These are phyloP conservation scores for Drosophila kikkawai DNA, from an alignment of 1,140 invertebrate genomes.

Conservation along the genomic window DNA sequence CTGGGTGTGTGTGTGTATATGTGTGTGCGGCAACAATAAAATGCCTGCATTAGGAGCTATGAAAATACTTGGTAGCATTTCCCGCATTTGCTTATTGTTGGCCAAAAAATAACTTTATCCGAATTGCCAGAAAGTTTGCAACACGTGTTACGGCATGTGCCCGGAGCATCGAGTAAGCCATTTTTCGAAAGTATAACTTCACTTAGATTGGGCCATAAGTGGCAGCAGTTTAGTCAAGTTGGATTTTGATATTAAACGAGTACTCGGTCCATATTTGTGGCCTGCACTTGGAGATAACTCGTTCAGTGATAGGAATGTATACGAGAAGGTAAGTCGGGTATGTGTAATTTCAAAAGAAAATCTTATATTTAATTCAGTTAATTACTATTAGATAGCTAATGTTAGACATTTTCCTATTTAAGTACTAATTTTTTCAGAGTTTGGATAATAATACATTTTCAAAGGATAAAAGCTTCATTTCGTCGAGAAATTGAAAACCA, in stretches of 20 bases:
- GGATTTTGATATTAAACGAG: slow-evolving; percentile 35
- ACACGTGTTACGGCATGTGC: slow-evolving; percentile 51
- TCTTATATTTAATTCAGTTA: neutral
- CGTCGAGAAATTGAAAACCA: slow-evolving; percentile 42
- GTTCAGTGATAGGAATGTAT: neutral
- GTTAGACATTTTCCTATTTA: neutral
- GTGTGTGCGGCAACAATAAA: slow-evolving; percentile 35
- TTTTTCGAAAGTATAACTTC: slow-evolving; percentile 51
- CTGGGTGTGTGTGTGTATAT: slow-evolving; percentile 5
- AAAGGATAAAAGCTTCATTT: too few relatives aligned
- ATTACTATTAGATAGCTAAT: neutral
- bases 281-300: neutral
- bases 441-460: neutral
- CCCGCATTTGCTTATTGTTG: slow-evolving; percentile 59
- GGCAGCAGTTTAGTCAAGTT: slow-evolving; percentile 47
- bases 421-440: too few relatives aligned
- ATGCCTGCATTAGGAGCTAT: slow-evolving; percentile 51
- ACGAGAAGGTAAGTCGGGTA: neutral
- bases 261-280: slow-evolving; percentile 12
- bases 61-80: slow-evolving; percentile 61
- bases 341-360: too few relatives aligned
- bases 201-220: slow-evolving; percentile 48
- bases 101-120: slow-evolving; percentile 55
- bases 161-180: slow-evolving; percentile 41
- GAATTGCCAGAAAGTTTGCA: slow-evolving; percentile 53